phyloP scores from a whole-genome alignment of 2,113 vertebrate genomes.

The Sinocyclocheilus maitianheensis region DNA sequence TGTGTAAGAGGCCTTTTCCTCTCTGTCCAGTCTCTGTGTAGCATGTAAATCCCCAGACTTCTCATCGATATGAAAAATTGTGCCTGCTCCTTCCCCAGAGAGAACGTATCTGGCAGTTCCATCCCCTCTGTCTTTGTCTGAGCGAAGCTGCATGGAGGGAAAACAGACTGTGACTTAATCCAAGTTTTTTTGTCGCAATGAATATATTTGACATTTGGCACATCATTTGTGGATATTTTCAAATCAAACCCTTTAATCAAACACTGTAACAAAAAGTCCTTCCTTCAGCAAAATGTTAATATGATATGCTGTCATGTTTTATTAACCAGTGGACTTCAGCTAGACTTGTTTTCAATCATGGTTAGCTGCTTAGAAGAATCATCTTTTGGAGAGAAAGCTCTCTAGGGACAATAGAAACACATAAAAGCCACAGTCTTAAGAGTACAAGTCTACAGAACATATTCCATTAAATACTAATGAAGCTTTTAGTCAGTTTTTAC shows the following conservation, averaged over 20 bases:
- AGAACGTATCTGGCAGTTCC: constrained; percentile 87
- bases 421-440: constrained; percentile 50
- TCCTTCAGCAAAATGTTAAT: constrained; percentile 35
- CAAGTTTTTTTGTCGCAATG: background rate
- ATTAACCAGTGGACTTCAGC: constrained; percentile 38
- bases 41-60: constrained; percentile 90
- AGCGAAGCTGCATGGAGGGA: constrained; percentile 82
- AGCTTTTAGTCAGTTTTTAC: constrained; percentile 52
- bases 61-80: constrained; percentile 88
- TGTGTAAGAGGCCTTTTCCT: constrained; percentile 84
- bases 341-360: background rate
- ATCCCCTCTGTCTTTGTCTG: constrained; percentile 87
- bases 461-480: constrained; percentile 58
- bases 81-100: constrained; percentile 88
- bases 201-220: background rate
- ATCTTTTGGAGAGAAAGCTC: constrained; percentile 42
- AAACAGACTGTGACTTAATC: constrained; percentile 8
- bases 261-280: background rate
- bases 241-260: background rate
- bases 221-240: background rate
- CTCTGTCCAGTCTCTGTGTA: constrained; percentile 85
- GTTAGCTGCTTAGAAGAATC: constrained; percentile 42
- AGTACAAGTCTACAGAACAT: constrained; percentile 45
- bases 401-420: constrained; percentile 52
- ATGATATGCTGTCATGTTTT: constrained; percentile 32